Percentiles rank a stretch among this genome's conserved stretches.
These are phyloP conservation scores for Chrysaora quinquecirrha DNA, from an alignment of 30 jellyfish, hydroid and myxozoan species.

Conservation along the genomic window DNA sequence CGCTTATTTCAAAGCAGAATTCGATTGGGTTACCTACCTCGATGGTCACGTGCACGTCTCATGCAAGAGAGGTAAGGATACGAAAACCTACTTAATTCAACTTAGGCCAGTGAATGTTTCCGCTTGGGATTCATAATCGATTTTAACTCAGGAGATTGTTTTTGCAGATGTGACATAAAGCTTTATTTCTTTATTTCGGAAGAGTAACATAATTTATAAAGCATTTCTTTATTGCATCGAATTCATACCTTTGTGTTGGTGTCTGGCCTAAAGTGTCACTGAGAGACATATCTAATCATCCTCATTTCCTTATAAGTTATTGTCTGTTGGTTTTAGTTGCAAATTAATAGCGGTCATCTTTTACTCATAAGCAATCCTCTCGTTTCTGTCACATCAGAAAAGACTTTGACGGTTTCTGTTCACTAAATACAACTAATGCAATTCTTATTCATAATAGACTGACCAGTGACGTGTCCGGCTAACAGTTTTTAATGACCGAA, in stretches of 20 bases:
- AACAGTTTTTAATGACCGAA: neutral
- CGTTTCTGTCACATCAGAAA: neutral
- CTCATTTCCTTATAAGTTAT: neutral
- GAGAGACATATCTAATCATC: neutral
- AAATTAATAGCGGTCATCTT: neutral
- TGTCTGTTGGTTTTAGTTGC: neutral
- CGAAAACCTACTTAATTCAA: neutral
- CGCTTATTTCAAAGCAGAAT: conserved; percentile 88
- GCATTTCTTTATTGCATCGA: neutral
- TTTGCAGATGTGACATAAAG: neutral
- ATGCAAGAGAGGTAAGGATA: conserved; percentile 69
- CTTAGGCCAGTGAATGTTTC: neutral
- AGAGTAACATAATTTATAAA: neutral
- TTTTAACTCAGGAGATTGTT: neutral
- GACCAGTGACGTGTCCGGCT: neutral
- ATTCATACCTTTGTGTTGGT: neutral
- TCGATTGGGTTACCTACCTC: conserved; percentile 68
- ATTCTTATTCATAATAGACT: neutral
- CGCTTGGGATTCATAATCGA: neutral
- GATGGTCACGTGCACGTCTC: conserved; percentile 94
- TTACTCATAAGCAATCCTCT: neutral
- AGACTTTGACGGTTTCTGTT: neutral
- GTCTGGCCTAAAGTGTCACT: neutral
- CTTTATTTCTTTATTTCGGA: neutral
- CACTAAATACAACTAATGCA: neutral